phyloP scores from a whole-genome alignment of 2,113 vertebrate species.

The Acanthochromis polyacanthus region DNA sequence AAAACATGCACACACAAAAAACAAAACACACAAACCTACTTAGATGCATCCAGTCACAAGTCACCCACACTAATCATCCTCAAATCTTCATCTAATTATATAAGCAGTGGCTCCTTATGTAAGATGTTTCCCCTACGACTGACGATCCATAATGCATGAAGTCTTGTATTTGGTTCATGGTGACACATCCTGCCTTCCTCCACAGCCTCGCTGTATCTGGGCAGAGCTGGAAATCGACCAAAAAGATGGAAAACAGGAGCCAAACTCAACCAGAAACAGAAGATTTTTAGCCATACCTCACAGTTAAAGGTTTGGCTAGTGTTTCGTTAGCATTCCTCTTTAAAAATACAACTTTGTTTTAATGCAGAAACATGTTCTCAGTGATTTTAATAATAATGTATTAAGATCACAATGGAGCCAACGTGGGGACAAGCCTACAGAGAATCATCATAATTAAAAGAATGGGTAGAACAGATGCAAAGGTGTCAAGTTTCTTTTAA shows the following conservation, averaged over 20 bases:
- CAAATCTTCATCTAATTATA: conserved; percentile 67
- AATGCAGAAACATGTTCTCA: too few species aligned
- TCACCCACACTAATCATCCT: conserved; percentile 51
- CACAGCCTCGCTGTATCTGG: conserved; percentile 48
- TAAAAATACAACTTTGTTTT: neutral
- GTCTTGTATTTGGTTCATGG: conserved; percentile 68
- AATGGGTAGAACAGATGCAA: neutral
- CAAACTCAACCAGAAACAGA: neutral
- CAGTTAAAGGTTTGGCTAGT: neutral
- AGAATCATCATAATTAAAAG: too few species aligned
- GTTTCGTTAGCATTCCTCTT: neutral
- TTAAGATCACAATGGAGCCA: too few species aligned
- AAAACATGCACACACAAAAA: neutral
- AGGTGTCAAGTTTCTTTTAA: neutral
- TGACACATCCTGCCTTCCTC: conserved; percentile 71
- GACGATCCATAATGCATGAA: conserved; percentile 74
- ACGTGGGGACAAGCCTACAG: too few species aligned
- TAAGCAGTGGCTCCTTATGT: conserved; percentile 70
- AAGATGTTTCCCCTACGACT: conserved; percentile 61
- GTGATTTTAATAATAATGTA: too few species aligned
- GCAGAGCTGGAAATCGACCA: conserved; percentile 40
- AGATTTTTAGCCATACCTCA: neutral
- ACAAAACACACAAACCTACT: conserved; percentile 32
- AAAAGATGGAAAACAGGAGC: conserved; percentile 3
- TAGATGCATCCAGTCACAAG: conserved; percentile 42